Conservation (phyloP, 1,140 invertebrate species). For the Trichogramma pretiosum region DNA sequence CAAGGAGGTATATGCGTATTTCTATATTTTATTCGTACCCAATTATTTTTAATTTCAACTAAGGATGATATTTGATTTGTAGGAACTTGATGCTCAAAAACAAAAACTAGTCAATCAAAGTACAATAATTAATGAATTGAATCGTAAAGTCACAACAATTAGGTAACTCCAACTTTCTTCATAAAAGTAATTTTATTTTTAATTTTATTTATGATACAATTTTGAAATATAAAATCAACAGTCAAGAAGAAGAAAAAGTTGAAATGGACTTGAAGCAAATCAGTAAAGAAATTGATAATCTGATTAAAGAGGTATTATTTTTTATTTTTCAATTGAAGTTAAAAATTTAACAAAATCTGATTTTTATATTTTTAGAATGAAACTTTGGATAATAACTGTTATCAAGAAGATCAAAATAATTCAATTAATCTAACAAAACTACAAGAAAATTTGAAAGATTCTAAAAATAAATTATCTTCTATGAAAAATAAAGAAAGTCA, state of each 20-base stretch:
- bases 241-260: background rate
- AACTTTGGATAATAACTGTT: background rate
- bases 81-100: background rate
- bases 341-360: background rate
- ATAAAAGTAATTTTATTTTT: background rate
- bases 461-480: slow-evolving; percentile 3
- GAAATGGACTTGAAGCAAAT: background rate
- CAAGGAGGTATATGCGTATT: no score
- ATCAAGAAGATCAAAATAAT: slow-evolving; percentile 5
- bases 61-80: background rate
- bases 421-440: slow-evolving; percentile 1
- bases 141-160: background rate
- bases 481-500: slow-evolving; percentile 6
- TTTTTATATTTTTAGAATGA: background rate
- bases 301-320: slow-evolving; percentile 10
- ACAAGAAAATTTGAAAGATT: background rate
- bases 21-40: no score
- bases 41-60: no score
- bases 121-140: background rate
- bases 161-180: background rate
- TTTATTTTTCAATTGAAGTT: background rate
- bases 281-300: background rate
- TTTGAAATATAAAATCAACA: background rate
- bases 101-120: background rate
- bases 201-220: background rate